Conservation (phyloP, 2,888 invertebrate genomes). For the Reticulitermes lucifugus region DNA sequence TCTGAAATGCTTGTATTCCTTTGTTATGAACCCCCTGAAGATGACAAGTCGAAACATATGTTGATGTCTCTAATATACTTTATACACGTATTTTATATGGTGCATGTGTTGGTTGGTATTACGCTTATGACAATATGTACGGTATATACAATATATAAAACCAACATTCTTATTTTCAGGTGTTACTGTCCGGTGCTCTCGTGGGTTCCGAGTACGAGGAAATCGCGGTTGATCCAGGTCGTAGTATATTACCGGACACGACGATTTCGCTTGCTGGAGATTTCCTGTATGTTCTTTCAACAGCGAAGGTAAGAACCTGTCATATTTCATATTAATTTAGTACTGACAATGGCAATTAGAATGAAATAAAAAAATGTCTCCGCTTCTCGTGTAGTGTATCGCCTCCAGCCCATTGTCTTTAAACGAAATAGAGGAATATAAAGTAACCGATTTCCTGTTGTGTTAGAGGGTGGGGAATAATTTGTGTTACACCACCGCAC, state of each 20-base stretch:
- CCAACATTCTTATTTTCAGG: slow-evolving; percentile 63
- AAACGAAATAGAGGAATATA: neutral
- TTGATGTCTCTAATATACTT: too few species aligned
- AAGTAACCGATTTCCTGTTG: neutral
- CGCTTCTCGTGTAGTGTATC: too few species aligned
- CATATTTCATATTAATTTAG: slow-evolving; percentile 2
- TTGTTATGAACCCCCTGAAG: too few species aligned
- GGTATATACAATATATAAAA: too few species aligned
- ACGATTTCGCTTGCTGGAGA: slow-evolving; percentile 86
- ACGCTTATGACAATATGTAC: too few species aligned
- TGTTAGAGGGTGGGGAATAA: neutral
- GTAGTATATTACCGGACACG: slow-evolving; percentile 87
- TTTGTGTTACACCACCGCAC: neutral
- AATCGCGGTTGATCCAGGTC: slow-evolving; percentile 82
- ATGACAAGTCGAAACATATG: too few species aligned
- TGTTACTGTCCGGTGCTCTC: slow-evolving; percentile 75
- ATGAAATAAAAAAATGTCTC: neutral
- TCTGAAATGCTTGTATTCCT: too few species aligned
- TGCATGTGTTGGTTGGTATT: too few species aligned
- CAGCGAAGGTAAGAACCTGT: slow-evolving; percentile 70
- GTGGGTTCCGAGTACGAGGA: slow-evolving; percentile 88
- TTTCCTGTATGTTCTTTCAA: slow-evolving; percentile 87
- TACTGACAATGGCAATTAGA: neutral
- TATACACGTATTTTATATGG: too few species aligned
- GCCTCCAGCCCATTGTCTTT: neutral